Base-by-base conservation (phyloP, 64 coral and sea anemone genomes). In the Acropora yongei region DNA sequence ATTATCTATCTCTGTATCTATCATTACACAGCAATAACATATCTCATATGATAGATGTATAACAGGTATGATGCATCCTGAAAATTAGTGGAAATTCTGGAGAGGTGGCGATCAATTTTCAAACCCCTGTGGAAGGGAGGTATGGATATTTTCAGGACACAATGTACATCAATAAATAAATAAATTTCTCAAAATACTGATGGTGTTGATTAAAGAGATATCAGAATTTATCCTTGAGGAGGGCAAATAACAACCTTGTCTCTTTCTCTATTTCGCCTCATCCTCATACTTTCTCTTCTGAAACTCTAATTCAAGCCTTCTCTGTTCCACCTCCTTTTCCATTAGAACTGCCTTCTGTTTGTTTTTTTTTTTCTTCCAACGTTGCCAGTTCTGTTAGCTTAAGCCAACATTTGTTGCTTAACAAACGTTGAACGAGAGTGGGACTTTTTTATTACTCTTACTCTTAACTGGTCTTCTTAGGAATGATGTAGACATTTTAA, bases 231-330 rank as follows among this genome's bases (percentile, higher is more conserved):
- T 72, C n/a, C 69, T 72, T 72, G 69, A 72, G 69, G 69, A 72
- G 69, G 69, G 69, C 69, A 72, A 72, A 72, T 72, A 72, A 72
- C 69, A 72, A 72, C 69, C 69, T 72, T 72, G n/a, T 72, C 69
- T 72, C 69, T 72, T 72, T 72, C 69, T 72, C 69, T 72, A n/a
- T 72, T 72, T 72, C 40, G 69, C 69, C 69, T 72, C 39, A 72
- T 40, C 69, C 69, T 72, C 69, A 72, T 72, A 72, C 69, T 72
- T 72, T 39, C 69, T 72, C 69, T 72, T 72, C 69, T 72, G 69
- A 72, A 72, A 72, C 69, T 72, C 69, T 72, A 72, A 72, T 72
- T 72, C 69, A 72, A 72, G 69, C 69, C 69, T 72, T 72, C 39
- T 72, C 69, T 72, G 20, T 72, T 72, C 69, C 69, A 72, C n/a